phyloP scores from a whole-genome alignment of 2,888 invertebrate species.

The Salpingus planirostris region DNA sequence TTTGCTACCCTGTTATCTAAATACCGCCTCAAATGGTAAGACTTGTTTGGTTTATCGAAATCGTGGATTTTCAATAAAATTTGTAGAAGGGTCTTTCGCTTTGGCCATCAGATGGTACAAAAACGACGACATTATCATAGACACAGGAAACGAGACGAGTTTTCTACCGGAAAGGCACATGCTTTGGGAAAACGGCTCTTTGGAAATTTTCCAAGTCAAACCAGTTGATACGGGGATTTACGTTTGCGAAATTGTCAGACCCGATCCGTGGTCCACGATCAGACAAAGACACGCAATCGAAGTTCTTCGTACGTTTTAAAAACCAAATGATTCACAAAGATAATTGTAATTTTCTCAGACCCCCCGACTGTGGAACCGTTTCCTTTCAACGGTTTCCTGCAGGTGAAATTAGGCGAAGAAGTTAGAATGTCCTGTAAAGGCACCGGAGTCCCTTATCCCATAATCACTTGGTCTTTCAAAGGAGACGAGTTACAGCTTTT shows the following conservation, averaged over 20 bases:
- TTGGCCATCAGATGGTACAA: conserved; percentile 60
- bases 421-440: conserved; percentile 67
- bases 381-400: conserved; percentile 61
- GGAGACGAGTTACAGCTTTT: conserved; percentile 54
- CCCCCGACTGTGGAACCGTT: conserved; percentile 59
- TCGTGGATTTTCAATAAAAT: too few species aligned
- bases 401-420: conserved; percentile 64
- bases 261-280: conserved; percentile 59
- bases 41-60: neutral
- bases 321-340: neutral
- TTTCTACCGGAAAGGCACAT: conserved; percentile 48
- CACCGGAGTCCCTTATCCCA: conserved; percentile 62
- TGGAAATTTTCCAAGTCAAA: conserved; percentile 52
- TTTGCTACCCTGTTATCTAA: conserved; percentile 66
- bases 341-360: conserved; percentile 43
- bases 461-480: conserved; percentile 60
- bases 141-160: conserved; percentile 31
- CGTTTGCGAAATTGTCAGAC: conserved; percentile 57
- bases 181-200: conserved; percentile 62
- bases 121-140: conserved; percentile 52
- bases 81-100: conserved; percentile 49
- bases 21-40: conserved; percentile 51
- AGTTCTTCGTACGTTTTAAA: conserved; percentile 62
- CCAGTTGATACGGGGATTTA: conserved; percentile 58
- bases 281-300: conserved; percentile 67